Base-by-base conservation (phyloP, 2,113 vertebrate species). In the Brachionichthys hirsutus region DNA sequence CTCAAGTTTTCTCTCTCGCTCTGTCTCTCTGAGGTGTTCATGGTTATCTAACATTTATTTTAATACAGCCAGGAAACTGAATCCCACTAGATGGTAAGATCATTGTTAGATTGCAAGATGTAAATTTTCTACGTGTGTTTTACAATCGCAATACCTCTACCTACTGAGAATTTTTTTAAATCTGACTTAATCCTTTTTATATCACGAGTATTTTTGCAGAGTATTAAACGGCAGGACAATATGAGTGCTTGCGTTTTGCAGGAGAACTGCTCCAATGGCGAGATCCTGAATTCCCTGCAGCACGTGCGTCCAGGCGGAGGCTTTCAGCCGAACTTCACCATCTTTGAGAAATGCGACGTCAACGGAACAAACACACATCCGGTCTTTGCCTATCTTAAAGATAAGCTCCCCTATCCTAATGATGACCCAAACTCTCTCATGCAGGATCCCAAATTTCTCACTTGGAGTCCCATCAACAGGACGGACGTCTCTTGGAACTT, bases 401-500 rank as follows among this genome's bases (percentile, higher is more conserved):
- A 95, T 73, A 98, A 98, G 80, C 91, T 99, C 38, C 96, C 95
- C 0, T 87, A 92, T 9, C 96, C 97, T 0, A 85, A 92, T 0
- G 97, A 98, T 0, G 93, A 98, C 72, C 89, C 92, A 0, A 54
- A 53, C 9, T 90, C 92, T 17, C 90, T 98, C 63, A 93, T 98
- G 83, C 66, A 87, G 0, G 94, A 99, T 9, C 94, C 96, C 54
- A 94, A 91, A 62, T 93, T 91, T 65, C 75, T 99, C 56, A 81
- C 91, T 16, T 99, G 97, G 97, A 97, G 91, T 72, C 97, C 97
- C 0, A 84, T 98, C 72, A 84, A 76, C 57, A 92, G 97, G 54
- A 92, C 88, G 0, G 97, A 99, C 18, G 63, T 99, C 86, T 90
- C 96, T 42, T 99, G 97, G 96, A 99, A 98, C 87, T 99, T 98